Base-by-base conservation (phyloP, 2,113 vertebrate genomes). In the Chaenogobius annularis region DNA sequence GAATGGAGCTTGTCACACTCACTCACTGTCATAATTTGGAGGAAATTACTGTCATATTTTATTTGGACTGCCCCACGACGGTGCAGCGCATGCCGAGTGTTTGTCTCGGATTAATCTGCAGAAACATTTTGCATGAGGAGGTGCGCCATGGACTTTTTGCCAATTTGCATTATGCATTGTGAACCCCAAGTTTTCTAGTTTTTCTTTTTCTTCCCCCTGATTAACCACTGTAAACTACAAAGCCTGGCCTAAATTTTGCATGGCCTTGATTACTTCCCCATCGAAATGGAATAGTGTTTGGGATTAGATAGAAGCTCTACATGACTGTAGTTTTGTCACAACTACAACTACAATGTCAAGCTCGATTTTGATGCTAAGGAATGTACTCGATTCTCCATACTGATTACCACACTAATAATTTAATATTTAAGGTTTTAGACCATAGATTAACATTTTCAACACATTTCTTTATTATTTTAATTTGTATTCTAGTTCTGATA, bases 1-100 rank as follows among this genome's bases (percentile, higher is more conserved):
- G 62, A 81, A 73, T 63, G 43, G 50, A n/a, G 68, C 74, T 82
- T 82, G 80, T 80, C 62, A 88, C 54, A 73, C 47, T 68, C 68
- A 56, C 11, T 81, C 66, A 70, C 46, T 63, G 69, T 84, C 84
- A 72, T 69, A 55, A 79, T 80, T 84, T 79, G 55, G 73, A 47
- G 22, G n/a, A 69, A 72, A 73, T 83, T 9, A 19, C 73, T 69
- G 73, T 71, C 61, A 54, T 46, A 40, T 69, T 56, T 48, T 15
- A 69, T 82, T 73, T 72, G 47, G 11, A 62, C 54, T 46, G 54
- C 15, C 17, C 48, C 37, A 17, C 13, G 46, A 47, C 55, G 65
- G 2, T 82, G 59, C 59, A 58, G 2, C 80, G 59, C 17, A 10
- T n/a, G 17, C 46, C 17, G 0, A 55, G 19, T 8, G 19, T n/a